A percentile compares a stretch with the other conserved stretches of the same genome.
These are phyloP conservation scores for Pelochelys cantorii DNA, from an alignment of 2,797 vertebrate species.

Conservation along the genomic window DNA sequence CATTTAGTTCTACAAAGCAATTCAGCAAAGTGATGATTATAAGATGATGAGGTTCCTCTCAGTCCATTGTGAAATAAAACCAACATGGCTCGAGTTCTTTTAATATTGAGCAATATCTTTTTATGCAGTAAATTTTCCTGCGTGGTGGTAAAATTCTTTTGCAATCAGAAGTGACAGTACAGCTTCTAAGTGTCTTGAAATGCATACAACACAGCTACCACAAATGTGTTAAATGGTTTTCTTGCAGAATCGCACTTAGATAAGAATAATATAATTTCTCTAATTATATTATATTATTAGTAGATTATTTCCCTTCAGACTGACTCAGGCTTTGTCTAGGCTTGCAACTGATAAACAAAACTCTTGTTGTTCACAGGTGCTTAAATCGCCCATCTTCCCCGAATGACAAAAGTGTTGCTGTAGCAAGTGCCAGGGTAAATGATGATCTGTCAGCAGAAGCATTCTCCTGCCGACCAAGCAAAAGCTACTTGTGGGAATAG, in stretches of 20 bases:
- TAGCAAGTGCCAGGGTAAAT: no score
- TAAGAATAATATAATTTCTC: conserved; percentile 1
- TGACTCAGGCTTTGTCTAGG: not conserved
- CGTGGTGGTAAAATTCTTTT: not conserved
- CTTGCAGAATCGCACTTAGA: not conserved
- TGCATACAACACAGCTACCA: not conserved
- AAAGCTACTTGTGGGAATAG: no score
- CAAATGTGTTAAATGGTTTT: not conserved
- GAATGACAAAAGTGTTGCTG: no score
- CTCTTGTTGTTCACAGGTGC: no score
- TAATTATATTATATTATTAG: not conserved
- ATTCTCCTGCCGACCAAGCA: no score
- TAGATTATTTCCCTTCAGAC: not conserved
- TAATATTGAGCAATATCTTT: not conserved
- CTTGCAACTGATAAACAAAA: no score
- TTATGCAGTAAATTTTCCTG: not conserved
- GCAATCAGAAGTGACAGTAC: not conserved
- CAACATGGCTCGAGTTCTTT: not conserved
- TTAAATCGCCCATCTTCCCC: no score
- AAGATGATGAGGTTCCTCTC: not conserved
- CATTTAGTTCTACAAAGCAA: not conserved
- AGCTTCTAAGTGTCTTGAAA: not conserved
- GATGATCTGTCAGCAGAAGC: no score
- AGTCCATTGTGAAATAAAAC: not conserved
- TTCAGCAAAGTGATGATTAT: not conserved